A percentile compares a stretch with the other conserved stretches of the same genome.
Conservation (phyloP, 2,888 invertebrate species). For the Odontocolon sp. region DNA sequence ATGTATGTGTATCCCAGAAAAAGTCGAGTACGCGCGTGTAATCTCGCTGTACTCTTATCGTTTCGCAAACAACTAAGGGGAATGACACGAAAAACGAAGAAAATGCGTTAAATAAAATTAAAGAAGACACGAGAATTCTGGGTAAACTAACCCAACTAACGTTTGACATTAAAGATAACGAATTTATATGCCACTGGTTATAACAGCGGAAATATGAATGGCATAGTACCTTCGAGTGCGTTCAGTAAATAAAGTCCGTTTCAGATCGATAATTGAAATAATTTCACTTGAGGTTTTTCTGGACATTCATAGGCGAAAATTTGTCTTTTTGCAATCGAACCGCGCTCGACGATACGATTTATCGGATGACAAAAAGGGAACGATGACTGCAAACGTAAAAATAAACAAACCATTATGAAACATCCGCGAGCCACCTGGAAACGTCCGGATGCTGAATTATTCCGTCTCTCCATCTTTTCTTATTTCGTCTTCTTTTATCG, state of each 20-base stretch:
- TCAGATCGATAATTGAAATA: too few species aligned
- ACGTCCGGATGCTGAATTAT: constrained; percentile 28
- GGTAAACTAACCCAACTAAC: too few species aligned
- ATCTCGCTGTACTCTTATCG: constrained; percentile 55
- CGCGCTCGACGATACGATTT: too few species aligned
- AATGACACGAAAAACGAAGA: constrained; percentile 52
- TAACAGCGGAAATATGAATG: too few species aligned
- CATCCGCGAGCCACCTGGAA: constrained; percentile 20
- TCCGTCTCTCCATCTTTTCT: constrained; percentile 2
- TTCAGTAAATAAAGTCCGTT: too few species aligned
- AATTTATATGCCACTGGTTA: too few species aligned
- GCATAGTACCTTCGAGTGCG: too few species aligned
- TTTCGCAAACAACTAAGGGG: constrained; percentile 53
- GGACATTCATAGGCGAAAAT: too few species aligned
- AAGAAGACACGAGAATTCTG: too few species aligned
- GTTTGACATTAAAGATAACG: too few species aligned
- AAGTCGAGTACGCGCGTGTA: constrained; percentile 27
- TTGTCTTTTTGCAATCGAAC: too few species aligned
- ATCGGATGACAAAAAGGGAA: not conserved
- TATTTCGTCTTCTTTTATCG: constrained; percentile 4
- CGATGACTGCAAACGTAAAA: not conserved
- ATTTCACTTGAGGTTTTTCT: too few species aligned
- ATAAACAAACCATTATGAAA: constrained; percentile 50
- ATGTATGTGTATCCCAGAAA: not conserved
- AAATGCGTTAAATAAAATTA: not conserved